These are phyloP conservation scores for Taeniopygia guttata DNA, from an alignment of 2,797 vertebrate species.

Conservation along the genomic window DNA sequence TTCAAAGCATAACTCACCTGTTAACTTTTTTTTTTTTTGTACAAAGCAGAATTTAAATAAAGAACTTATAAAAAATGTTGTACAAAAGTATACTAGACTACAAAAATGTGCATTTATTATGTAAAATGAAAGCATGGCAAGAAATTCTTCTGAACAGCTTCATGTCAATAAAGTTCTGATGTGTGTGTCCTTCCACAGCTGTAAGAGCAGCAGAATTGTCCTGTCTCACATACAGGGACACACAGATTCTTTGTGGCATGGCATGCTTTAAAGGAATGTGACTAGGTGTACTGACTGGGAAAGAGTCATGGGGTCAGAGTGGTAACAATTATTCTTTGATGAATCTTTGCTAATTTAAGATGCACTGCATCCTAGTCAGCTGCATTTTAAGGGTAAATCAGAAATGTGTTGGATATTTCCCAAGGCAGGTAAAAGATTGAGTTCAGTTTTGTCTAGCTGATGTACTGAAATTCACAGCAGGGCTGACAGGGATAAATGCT, in stretches of 20 bases:
- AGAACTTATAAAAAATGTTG: not conserved
- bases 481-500: conserved; percentile 69
- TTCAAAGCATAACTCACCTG: not conserved
- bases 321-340: conserved; percentile 62
- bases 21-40: not conserved
- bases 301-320: conserved; percentile 44
- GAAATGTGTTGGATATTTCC: conserved; percentile 63
- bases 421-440: conserved; percentile 70
- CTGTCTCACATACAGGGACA: not conserved
- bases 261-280: not conserved
- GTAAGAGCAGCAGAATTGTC: not conserved
- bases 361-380: conserved; percentile 67
- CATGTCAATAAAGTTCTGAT: not conserved
- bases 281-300: conserved; percentile 46
- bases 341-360: conserved; percentile 69
- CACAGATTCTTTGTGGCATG: not conserved
- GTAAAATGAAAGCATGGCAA: not conserved
- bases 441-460: conserved; percentile 64
- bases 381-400: conserved; percentile 68
- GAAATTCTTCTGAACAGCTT: not conserved
- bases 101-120: not conserved
- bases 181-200: not conserved
- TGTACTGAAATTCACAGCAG: conserved; percentile 70
- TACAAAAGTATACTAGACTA: not conserved
- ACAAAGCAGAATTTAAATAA: not conserved